Conservation (phyloP, 2,888 invertebrate genomes). For the Leptinotarsa peninsularis region DNA sequence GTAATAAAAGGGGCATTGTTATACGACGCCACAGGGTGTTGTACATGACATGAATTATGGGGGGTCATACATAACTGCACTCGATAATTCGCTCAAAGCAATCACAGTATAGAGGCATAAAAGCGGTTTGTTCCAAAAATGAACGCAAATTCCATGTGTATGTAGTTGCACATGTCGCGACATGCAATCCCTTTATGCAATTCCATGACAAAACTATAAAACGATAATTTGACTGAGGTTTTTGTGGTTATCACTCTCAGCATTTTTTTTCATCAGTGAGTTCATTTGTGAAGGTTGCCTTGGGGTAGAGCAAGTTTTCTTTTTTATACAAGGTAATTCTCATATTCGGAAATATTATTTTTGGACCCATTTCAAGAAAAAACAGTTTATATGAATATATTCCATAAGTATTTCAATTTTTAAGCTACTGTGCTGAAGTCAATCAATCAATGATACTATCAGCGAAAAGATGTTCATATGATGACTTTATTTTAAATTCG, state of each 20-base stretch:
- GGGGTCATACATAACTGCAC: constrained; percentile 41
- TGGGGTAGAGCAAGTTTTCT: no score
- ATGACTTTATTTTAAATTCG: no score
- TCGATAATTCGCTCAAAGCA: constrained; percentile 26
- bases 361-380: no score
- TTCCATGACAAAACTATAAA: not conserved
- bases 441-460: no score
- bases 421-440: no score
- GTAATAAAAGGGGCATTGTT: constrained; percentile 53
- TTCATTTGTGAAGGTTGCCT: no score
- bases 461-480: no score
- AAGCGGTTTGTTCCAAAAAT: constrained; percentile 21
- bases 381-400: no score
- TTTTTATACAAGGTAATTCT: no score
- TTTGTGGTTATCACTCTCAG: not conserved
- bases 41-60: constrained; percentile 45
- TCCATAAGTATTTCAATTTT: no score
- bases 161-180: constrained; percentile 11
- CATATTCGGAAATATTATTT: no score
- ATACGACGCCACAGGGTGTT: constrained; percentile 56
- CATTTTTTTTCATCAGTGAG: no score
- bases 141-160: constrained; percentile 7
- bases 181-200: not conserved
- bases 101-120: constrained; percentile 26
- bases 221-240: not conserved